Percentiles rank a stretch among this genome's conserved stretches.
phyloP scores from a whole-genome alignment of 2,797 vertebrate genomes.

The Telmatherina bonti region DNA sequence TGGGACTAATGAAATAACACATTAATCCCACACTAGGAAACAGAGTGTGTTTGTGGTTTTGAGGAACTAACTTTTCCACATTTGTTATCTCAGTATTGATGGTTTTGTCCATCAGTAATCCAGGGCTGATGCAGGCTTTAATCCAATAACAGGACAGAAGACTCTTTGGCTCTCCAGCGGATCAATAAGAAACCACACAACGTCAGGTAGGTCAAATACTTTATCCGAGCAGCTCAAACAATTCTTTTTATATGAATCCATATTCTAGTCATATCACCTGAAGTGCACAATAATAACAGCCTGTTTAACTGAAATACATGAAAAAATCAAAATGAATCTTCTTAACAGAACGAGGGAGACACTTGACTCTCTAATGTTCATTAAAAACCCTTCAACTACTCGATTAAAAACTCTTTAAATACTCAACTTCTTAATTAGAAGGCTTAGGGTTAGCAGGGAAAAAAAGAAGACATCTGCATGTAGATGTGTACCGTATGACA shows the following conservation, averaged over 20 bases:
- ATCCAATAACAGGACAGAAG: conserved; percentile 22
- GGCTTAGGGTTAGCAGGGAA: conserved; percentile 3
- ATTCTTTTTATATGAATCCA: background rate
- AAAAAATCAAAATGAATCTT: background rate
- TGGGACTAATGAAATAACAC: background rate
- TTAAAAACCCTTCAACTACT: conserved; percentile 4
- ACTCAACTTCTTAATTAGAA: too few species aligned
- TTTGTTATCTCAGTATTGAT: conserved; percentile 29
- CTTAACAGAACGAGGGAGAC: background rate
- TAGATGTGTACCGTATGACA: background rate
- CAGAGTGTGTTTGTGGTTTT: background rate
- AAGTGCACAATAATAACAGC: background rate
- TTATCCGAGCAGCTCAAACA: background rate
- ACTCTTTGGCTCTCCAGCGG: conserved; percentile 1
- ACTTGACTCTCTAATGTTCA: background rate
- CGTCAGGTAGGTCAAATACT: conserved; percentile 17
- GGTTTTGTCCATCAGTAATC: conserved; percentile 24
- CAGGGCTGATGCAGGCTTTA: conserved; percentile 16
- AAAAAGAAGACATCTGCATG: background rate
- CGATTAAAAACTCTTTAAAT: too few species aligned
- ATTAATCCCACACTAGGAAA: background rate
- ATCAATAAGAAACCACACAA: conserved; percentile 35
- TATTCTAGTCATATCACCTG: background rate
- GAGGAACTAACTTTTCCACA: conserved; percentile 4
- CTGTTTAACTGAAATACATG: background rate